These are phyloP conservation scores for Oryzias dopingdopingensis DNA, from an alignment of 2,797 vertebrate species.

Conservation along the genomic window DNA sequence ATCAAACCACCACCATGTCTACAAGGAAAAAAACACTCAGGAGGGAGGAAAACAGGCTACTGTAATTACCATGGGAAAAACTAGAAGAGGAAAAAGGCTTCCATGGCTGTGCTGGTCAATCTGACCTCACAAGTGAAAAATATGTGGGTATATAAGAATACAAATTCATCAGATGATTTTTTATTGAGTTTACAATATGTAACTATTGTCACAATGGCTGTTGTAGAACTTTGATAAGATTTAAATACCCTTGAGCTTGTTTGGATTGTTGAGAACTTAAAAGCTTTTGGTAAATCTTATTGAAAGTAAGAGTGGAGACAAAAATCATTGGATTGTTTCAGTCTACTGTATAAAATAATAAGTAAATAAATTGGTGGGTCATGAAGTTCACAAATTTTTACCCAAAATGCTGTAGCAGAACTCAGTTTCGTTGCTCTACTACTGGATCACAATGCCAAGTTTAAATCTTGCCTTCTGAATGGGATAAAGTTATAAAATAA, in stretches of 20 bases:
- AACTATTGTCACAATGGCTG: not conserved
- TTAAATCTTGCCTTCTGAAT: too few species aligned
- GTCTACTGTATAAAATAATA: too few species aligned
- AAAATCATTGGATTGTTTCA: too few species aligned
- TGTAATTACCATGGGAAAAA: constrained; percentile 54
- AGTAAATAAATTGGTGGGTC: too few species aligned
- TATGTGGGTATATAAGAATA: constrained; percentile 30
- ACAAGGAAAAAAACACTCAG: constrained; percentile 52
- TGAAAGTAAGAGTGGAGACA: too few species aligned
- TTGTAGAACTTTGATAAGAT: not conserved
- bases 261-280: not conserved
- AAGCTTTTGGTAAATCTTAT: too few species aligned
- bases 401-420: too few species aligned
- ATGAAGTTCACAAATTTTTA: too few species aligned
- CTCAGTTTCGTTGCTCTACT: too few species aligned
- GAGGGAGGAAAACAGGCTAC: constrained; percentile 45
- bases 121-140: constrained; percentile 48
- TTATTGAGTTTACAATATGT: not conserved
- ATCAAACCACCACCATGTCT: constrained; percentile 61
- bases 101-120: constrained; percentile 36
- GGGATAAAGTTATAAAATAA: too few species aligned
- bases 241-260: not conserved
- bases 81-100: constrained; percentile 22
- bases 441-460: too few species aligned
- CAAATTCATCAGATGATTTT: constrained; percentile 28